phyloP scores from a whole-genome alignment of 2,888 invertebrate species.

The Mantis religiosa region DNA sequence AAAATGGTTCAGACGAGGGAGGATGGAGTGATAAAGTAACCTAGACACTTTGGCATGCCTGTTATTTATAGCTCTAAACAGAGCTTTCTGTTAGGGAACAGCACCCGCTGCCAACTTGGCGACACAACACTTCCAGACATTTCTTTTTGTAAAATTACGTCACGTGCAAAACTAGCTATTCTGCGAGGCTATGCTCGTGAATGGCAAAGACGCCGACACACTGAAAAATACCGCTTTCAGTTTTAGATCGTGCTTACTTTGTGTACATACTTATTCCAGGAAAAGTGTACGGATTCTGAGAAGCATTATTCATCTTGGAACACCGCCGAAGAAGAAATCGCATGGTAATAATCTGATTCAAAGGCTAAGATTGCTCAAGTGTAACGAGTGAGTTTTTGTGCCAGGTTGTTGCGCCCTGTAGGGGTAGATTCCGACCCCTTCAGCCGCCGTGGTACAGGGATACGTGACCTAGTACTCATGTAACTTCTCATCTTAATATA shows the following conservation, averaged over 20 bases:
- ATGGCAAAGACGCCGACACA: neutral
- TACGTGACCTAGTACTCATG: too few species aligned
- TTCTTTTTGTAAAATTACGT: neutral
- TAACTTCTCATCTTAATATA: too few species aligned
- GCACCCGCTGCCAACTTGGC: slow-evolving; percentile 5
- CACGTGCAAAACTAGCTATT: neutral
- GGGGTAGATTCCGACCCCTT: too few species aligned
- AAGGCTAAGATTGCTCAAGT: too few species aligned
- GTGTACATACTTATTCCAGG: neutral
- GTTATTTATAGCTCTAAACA: neutral
- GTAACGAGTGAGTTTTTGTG: too few species aligned
- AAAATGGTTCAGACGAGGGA: too few species aligned
- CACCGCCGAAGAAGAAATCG: too few species aligned
- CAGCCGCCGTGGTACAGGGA: too few species aligned
- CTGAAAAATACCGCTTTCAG: too few species aligned
- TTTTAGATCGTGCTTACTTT: too few species aligned
- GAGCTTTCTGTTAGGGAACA: neutral
- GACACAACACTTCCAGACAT: neutral
- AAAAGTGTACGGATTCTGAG: neutral
- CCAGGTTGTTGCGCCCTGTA: too few species aligned
- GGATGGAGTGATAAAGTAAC: neutral
- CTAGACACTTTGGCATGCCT: slow-evolving; percentile 5
- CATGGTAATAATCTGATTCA: too few species aligned
- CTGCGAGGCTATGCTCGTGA: neutral
- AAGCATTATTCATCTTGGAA: neutral